These are phyloP conservation scores for Morone chrysops DNA, from an alignment of 2,113 vertebrate species.

Conservation along the genomic window DNA sequence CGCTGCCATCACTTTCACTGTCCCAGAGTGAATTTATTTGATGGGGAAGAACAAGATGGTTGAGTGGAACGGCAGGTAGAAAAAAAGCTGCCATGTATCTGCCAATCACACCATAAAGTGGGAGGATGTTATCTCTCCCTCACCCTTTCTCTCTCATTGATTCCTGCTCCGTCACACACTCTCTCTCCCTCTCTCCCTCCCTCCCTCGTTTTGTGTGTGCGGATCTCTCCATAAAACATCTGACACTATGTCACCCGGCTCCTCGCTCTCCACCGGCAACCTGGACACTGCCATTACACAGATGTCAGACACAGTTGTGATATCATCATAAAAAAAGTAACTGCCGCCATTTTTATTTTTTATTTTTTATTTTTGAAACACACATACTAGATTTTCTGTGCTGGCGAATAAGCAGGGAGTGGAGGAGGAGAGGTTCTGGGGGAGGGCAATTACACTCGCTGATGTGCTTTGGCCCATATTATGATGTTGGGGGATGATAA, in stretches of 20 bases:
- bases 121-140: slow-evolving; percentile 47
- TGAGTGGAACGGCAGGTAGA: slow-evolving; percentile 54
- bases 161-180: slow-evolving; percentile 28
- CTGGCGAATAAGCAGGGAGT: slow-evolving; percentile 51
- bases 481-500: slow-evolving; percentile 74
- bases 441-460: slow-evolving; percentile 74
- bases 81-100: slow-evolving; percentile 67
- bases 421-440: slow-evolving; percentile 41
- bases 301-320: slow-evolving; percentile 78
- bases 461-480: slow-evolving; percentile 77
- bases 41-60: slow-evolving; percentile 41
- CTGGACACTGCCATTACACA: slow-evolving; percentile 75
- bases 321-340: slow-evolving; percentile 77
- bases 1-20: slow-evolving; percentile 25
- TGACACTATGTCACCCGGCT: slow-evolving; percentile 59
- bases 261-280: slow-evolving; percentile 49
- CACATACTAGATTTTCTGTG: not conserved
- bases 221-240: slow-evolving; percentile 64
- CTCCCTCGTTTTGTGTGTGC: slow-evolving; percentile 21
- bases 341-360: slow-evolving; percentile 14
- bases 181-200: not conserved
- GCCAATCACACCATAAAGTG: slow-evolving; percentile 69
- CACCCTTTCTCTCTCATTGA: slow-evolving; percentile 36
- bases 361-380: not conserved
- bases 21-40: slow-evolving; percentile 37